Conservation (phyloP, 1,140 invertebrate species). For the Bombus fervidus region DNA sequence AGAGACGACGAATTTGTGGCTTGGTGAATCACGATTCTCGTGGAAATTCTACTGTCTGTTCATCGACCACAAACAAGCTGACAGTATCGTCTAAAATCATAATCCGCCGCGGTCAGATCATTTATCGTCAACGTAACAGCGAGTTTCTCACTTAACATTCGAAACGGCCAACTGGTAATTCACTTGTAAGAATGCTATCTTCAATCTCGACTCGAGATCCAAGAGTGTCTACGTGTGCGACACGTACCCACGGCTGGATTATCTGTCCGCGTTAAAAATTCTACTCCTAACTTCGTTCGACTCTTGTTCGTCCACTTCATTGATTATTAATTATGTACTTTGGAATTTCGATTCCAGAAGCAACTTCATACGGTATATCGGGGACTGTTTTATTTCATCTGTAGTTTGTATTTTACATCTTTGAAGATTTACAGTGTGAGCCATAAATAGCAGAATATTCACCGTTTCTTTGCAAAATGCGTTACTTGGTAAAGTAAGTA, state of each 20-base stretch:
- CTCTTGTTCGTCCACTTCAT: background rate
- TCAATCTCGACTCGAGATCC: background rate
- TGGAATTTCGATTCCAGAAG: background rate
- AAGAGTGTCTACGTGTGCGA: background rate
- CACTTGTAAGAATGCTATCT: slow-evolving; percentile 46
- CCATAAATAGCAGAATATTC: too few species aligned
- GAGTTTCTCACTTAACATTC: slow-evolving; percentile 41
- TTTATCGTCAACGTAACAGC: slow-evolving; percentile 48
- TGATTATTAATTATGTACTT: background rate
- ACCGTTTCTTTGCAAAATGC: too few species aligned
- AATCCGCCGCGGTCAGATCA: slow-evolving; percentile 41
- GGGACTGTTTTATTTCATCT: background rate
- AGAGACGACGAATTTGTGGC: slow-evolving; percentile 19
- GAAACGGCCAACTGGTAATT: slow-evolving; percentile 32
- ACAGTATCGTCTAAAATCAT: slow-evolving; percentile 64
- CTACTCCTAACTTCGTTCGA: background rate
- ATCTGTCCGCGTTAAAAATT: background rate
- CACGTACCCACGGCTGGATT: slow-evolving; percentile 8
- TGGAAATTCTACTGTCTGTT: background rate
- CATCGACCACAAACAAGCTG: slow-evolving; percentile 35
- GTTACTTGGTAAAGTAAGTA: too few species aligned
- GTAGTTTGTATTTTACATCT: background rate
- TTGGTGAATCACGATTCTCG: slow-evolving; percentile 52
- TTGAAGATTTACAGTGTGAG: background rate
- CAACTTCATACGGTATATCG: background rate